Conservation (phyloP, 1,140 invertebrate genomes). For the Sarcophaga bullata region DNA sequence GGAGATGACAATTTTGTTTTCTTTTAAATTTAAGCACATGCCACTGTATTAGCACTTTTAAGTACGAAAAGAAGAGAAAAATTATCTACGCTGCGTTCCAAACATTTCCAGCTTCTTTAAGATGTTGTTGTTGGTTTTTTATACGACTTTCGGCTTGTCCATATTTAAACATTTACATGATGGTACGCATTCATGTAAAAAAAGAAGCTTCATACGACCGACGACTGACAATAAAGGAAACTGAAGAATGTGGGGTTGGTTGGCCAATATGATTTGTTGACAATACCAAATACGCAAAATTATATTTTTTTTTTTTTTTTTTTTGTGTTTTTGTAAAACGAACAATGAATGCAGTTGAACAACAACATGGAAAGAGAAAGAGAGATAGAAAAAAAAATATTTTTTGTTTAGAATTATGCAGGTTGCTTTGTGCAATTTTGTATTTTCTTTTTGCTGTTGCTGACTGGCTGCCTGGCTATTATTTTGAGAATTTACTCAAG, state of each 20-base stretch:
- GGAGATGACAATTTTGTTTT: no score
- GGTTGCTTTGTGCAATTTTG: background rate
- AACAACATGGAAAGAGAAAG: background rate
- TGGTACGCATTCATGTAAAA: background rate
- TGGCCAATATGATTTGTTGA: conserved; percentile 19
- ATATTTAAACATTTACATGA: background rate
- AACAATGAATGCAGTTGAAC: background rate
- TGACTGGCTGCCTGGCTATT: no score
- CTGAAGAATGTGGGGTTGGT: background rate
- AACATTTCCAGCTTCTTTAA: background rate
- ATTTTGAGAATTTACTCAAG: no score
- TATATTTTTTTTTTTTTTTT: no score
- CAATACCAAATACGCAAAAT: conserved; percentile 21
- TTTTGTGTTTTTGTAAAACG: background rate
- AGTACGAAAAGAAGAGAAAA: no score
- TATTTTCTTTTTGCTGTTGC: no score
- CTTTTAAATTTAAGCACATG: no score
- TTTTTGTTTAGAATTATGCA: conserved; percentile 19
- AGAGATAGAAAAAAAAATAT: background rate
- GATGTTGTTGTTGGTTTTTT: background rate
- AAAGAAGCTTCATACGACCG: background rate
- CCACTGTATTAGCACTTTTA: no score
- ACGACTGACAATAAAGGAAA: background rate
- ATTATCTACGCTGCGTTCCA: no score
- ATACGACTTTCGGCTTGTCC: background rate